Evolutionary conservation across 2,797 vertebrate genomes (phyloP).

Genomic region (Liparis tanakae): DNA sequence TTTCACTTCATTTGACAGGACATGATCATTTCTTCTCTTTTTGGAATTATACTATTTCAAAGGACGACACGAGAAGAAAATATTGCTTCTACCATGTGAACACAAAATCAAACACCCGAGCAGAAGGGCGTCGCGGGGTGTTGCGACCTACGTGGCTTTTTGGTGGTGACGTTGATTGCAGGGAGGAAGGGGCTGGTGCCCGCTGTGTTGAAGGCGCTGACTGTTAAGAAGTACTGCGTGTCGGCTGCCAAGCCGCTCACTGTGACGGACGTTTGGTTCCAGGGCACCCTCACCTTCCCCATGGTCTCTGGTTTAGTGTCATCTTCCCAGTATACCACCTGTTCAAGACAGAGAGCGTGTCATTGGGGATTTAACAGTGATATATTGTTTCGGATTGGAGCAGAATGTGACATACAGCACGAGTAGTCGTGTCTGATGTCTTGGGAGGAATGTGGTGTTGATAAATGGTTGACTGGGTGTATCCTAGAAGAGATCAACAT

Average conservation of each 20-base stretch:
- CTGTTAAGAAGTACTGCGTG: conserved; percentile 89
- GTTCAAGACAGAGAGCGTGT: conserved; percentile 34
- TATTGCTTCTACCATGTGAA: not conserved
- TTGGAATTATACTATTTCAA: conserved; percentile 22
- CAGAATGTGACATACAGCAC: conserved; percentile 6
- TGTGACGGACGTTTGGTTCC: conserved; percentile 89
- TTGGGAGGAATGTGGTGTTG: conserved; percentile 26
- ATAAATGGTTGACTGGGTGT: conserved; percentile 13
- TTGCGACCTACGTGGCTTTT: conserved; percentile 90
- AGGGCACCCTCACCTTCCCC: conserved; percentile 88
- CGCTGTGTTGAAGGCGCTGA: conserved; percentile 94
- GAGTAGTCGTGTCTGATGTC: conserved; percentile 29
- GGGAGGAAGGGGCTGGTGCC: conserved; percentile 91
- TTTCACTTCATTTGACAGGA: conserved; percentile 25
- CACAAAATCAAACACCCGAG: conserved; percentile 26
- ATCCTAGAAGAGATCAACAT: conserved; percentile 32
- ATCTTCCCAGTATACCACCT: conserved; percentile 95
- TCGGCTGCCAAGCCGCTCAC: conserved; percentile 88
- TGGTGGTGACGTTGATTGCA: conserved; percentile 93
- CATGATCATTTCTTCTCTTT: conserved; percentile 9
- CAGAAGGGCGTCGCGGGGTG: not conserved
- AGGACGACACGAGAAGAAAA: conserved; percentile 5
- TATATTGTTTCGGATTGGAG: conserved; percentile 6
- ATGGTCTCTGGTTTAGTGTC: conserved; percentile 91
- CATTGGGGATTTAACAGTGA: conserved; percentile 6